Percentiles rank a stretch among this genome's conserved stretches.
Evolutionary conservation across 2,113 vertebrate genomes (phyloP).

Genomic region (Lethenteron camtschaticum): DNA sequence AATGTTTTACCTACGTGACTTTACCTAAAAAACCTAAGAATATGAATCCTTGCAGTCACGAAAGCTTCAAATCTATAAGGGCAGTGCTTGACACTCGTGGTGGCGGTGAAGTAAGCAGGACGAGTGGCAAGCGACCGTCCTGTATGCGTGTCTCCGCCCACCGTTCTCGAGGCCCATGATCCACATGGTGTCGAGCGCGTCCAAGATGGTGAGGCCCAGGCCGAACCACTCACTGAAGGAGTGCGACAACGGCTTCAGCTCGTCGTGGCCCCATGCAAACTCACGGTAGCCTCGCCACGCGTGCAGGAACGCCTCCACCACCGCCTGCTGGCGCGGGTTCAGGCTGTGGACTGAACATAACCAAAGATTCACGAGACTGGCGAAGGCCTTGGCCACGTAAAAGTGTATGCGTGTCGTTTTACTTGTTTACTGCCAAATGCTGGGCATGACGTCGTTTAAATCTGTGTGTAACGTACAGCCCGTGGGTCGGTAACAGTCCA

Average conservation of each 20-base stretch:
- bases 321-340: constrained; percentile 32
- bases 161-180: constrained; percentile 70
- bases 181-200: constrained; percentile 92
- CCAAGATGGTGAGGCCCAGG: constrained; percentile 67
- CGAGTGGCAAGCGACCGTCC: too few species aligned
- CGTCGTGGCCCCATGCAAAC: constrained; percentile 78
- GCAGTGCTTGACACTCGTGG: too few species aligned
- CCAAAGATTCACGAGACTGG: neutral
- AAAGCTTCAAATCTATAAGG: too few species aligned
- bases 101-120: too few species aligned
- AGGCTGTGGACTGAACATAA: constrained; percentile 8
- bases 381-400: neutral
- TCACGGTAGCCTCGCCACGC: constrained; percentile 69
- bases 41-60: too few species aligned
- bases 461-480: neutral
- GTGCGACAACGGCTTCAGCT: constrained; percentile 71
- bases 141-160: constrained; percentile 13
- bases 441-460: neutral
- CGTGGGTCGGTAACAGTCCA: neutral
- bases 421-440: neutral
- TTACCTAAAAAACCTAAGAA: too few species aligned
- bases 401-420: neutral
- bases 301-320: constrained; percentile 57
- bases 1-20: too few species aligned
- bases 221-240: constrained; percentile 81